These are phyloP conservation scores for Delphinus delphis DNA, from an alignment of 2,113 vertebrate species.

Conservation along the genomic window DNA sequence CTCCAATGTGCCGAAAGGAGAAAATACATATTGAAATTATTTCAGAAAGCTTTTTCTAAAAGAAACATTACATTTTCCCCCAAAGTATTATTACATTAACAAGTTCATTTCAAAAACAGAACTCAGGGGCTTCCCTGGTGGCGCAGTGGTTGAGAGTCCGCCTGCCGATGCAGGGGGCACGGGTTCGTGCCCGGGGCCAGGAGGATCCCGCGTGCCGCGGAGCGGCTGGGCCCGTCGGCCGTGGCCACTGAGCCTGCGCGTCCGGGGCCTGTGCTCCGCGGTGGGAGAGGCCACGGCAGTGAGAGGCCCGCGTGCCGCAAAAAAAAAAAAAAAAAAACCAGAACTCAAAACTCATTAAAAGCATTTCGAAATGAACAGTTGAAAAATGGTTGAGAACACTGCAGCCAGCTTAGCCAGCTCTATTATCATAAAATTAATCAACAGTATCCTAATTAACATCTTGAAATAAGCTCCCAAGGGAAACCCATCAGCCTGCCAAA, in stretches of 20 bases:
- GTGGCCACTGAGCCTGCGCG: no score
- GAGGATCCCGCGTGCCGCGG: no score
- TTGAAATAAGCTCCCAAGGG: slow-evolving; percentile 10
- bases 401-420: neutral
- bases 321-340: neutral
- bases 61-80: neutral
- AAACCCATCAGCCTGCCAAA: slow-evolving; percentile 8
- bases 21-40: slow-evolving; percentile 20
- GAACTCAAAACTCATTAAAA: slow-evolving; percentile 16
- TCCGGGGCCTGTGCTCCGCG: no score
- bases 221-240: no score
- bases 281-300: no score
- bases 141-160: no score
- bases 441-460: slow-evolving; percentile 37
- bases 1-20: neutral
- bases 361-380: neutral
- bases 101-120: slow-evolving; percentile 40
- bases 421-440: slow-evolving; percentile 37
- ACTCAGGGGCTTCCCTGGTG: neutral
- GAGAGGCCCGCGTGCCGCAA: no score
- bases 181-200: no score
- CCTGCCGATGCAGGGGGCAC: no score
- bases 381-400: neutral
- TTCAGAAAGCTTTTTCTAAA: neutral
- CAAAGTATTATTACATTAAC: neutral